phyloP scores from a whole-genome alignment of 92 coral and sea anemone genomes.

The Siderastrea siderea region DNA sequence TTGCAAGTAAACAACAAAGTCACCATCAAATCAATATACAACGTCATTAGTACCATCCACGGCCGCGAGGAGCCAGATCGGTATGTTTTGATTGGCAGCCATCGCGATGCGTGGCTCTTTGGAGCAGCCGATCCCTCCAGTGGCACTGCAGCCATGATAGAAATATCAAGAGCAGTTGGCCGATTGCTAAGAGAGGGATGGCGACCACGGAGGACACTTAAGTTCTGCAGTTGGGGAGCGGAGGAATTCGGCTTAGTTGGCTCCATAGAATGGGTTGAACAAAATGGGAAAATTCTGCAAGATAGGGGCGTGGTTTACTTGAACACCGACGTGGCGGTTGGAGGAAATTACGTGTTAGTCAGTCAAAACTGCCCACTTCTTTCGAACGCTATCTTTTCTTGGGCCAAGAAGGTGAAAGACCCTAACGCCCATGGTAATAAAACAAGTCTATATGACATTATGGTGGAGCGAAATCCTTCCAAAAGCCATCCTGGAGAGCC shows the following conservation, averaged over 20 bases:
- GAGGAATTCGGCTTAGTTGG: constrained; percentile 83
- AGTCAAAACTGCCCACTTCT: constrained; percentile 73
- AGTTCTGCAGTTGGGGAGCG: constrained; percentile 90
- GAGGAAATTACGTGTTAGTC: constrained; percentile 67
- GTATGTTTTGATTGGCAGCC: constrained; percentile 79
- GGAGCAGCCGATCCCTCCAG: constrained; percentile 90
- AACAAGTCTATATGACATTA: constrained; percentile 78
- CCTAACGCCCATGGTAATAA: constrained; percentile 71
- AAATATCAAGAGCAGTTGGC: constrained; percentile 81
- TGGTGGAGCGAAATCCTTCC: constrained; percentile 74
- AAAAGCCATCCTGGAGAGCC: constrained; percentile 66
- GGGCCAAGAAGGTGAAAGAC: constrained; percentile 74
- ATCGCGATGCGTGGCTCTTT: constrained; percentile 83
- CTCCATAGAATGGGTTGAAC: constrained; percentile 86
- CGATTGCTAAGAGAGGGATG: constrained; percentile 74
- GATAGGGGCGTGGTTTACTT: constrained; percentile 81
- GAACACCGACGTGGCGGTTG: constrained; percentile 83
- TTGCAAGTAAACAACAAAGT: constrained; percentile 73
- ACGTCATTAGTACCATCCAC: constrained; percentile 90
- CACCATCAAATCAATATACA: constrained; percentile 69
- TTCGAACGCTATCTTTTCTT: constrained; percentile 61
- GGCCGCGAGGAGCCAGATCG: constrained; percentile 88
- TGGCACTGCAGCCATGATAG: constrained; percentile 82
- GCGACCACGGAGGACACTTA: constrained; percentile 86
- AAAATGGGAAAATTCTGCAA: constrained; percentile 59